phyloP scores from a whole-genome alignment of 2,113 vertebrate species.

The Rostratula benghalensis region DNA sequence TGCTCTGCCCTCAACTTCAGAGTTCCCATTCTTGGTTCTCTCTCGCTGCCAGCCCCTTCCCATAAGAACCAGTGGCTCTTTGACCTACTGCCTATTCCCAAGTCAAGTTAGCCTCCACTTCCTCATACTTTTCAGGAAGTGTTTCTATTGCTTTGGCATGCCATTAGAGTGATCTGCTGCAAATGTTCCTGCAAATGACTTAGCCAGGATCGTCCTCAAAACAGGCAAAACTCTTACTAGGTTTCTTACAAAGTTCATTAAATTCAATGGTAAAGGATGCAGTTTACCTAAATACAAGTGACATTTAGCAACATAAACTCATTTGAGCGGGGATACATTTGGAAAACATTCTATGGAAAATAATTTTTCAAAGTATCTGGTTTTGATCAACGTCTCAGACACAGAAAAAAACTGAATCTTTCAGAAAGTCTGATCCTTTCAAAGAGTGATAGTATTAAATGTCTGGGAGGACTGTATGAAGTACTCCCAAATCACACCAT shows the following conservation, averaged over 20 bases:
- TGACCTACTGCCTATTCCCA: neutral
- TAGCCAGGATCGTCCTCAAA: neutral
- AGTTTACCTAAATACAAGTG: neutral
- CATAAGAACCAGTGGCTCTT: neutral
- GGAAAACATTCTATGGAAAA: neutral
- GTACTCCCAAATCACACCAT: neutral
- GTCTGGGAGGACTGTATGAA: neutral
- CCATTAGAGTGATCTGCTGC: neutral
- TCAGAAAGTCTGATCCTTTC: neutral
- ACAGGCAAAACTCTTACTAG: neutral
- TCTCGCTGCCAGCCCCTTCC: neutral
- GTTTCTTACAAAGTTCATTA: neutral
- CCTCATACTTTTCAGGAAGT: neutral
- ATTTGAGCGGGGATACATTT: neutral
- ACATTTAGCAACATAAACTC: neutral
- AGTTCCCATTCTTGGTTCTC: neutral
- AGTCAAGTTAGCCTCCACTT: neutral
- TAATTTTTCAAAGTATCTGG: neutral
- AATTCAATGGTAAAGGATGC: neutral
- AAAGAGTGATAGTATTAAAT: neutral
- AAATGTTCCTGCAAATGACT: neutral
- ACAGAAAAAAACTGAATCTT: neutral
- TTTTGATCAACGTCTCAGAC: neutral
- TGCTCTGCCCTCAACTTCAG: neutral
- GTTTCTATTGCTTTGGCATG: neutral